Percentiles rank a stretch among this genome's conserved stretches.
phyloP scores from a whole-genome alignment of 2,113 vertebrate species.

The Leptodactylus fuscus region DNA sequence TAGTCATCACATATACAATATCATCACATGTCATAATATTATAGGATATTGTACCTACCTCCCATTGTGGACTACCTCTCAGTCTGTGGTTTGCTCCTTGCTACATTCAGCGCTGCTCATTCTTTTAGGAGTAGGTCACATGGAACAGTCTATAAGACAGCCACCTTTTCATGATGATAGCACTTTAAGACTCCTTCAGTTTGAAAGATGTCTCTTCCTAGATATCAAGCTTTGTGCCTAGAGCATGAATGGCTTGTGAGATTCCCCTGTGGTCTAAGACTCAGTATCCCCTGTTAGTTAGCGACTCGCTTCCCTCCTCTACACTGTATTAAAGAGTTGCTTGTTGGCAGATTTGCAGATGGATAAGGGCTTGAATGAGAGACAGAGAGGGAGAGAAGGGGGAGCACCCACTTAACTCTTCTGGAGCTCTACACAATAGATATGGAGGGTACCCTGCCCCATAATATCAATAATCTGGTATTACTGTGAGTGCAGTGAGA shows the following conservation, averaged over 20 bases:
- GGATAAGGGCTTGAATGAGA: slow-evolving; percentile 62
- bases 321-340: slow-evolving; percentile 61
- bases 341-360: slow-evolving; percentile 63
- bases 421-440: slow-evolving; percentile 36
- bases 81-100: not conserved
- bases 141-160: slow-evolving; percentile 31
- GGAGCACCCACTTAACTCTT: slow-evolving; percentile 69
- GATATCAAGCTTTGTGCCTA: rapidly evolving
- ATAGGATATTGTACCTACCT: slow-evolving; percentile 21
- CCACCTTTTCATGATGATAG: slow-evolving; percentile 68
- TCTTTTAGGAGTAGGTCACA: slow-evolving; percentile 22
- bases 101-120: not conserved
- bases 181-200: slow-evolving; percentile 23
- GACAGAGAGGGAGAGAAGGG: slow-evolving; percentile 57
- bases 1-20: no score
- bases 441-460: slow-evolving; percentile 65
- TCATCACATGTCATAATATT: not conserved
- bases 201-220: slow-evolving; percentile 37
- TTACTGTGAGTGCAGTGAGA: slow-evolving; percentile 55
- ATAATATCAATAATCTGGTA: slow-evolving; percentile 66
- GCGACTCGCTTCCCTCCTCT: slow-evolving; percentile 47
- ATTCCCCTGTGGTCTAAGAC: slow-evolving; percentile 20
- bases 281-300: slow-evolving; percentile 34
- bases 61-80: slow-evolving; percentile 6
- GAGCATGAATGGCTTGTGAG: not conserved